These are phyloP conservation scores for Todiramphus saurophagus DNA, from an alignment of 2,113 vertebrate species.

Conservation along the genomic window DNA sequence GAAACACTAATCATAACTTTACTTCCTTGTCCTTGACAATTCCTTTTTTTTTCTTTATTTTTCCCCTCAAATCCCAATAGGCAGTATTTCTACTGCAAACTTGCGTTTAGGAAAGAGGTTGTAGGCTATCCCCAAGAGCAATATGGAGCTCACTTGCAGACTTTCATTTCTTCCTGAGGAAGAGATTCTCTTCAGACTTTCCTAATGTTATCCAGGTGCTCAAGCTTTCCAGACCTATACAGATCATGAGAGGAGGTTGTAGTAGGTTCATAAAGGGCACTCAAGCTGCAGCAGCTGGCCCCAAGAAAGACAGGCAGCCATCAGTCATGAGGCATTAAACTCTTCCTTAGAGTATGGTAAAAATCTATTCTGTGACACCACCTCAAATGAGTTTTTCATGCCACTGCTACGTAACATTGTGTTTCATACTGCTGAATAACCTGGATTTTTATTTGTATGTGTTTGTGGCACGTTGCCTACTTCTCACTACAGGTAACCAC, in stretches of 20 bases:
- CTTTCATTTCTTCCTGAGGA: background rate
- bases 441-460: background rate
- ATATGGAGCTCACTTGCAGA: background rate
- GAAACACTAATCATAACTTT: background rate
- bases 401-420: background rate
- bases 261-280: accelerated
- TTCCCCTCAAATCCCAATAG: background rate
- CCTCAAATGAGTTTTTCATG: background rate
- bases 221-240: background rate
- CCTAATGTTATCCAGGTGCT: background rate
- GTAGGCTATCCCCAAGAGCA: background rate
- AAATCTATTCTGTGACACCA: background rate
- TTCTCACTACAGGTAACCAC: background rate
- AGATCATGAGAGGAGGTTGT: background rate
- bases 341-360: background rate
- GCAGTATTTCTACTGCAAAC: background rate
- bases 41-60: background rate
- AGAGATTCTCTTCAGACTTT: background rate
- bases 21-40: background rate
- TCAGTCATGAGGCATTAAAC: background rate
- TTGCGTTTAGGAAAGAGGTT: background rate
- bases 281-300: background rate
- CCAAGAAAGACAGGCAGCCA: background rate
- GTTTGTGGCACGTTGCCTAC: accelerated
- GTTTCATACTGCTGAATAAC: background rate